Percentiles rank a stretch among this genome's conserved stretches.
These are phyloP conservation scores for Aproaerema taeniolella DNA, from an alignment of 2,888 invertebrate species.

Conservation along the genomic window DNA sequence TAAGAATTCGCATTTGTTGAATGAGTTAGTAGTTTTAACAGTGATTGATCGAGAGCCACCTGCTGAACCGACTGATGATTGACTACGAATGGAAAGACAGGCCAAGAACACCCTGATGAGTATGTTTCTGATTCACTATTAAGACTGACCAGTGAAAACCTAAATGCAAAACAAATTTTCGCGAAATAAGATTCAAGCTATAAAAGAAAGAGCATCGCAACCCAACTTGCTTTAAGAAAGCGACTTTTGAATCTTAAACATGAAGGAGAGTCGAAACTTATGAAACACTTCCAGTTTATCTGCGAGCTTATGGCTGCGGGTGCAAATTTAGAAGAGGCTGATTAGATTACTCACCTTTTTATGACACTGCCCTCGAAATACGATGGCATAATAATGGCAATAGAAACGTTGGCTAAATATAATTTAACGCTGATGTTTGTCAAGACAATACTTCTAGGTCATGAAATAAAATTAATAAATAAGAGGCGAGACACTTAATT, in stretches of 20 bases:
- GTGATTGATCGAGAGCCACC: background rate
- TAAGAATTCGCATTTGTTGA: background rate
- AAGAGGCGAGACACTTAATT: too few relatives aligned
- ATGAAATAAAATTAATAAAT: background rate
- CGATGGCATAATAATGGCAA: background rate
- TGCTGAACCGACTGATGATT: background rate
- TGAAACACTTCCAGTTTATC: background rate
- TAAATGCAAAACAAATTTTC: background rate
- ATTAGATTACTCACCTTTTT: background rate
- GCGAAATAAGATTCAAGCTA: background rate
- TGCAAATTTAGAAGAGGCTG: background rate
- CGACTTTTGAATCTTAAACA: background rate
- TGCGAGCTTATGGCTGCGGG: background rate
- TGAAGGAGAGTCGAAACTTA: background rate
- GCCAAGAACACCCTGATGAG: background rate
- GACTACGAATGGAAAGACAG: background rate
- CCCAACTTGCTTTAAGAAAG: background rate
- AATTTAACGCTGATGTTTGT: background rate
- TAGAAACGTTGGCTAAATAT: background rate
- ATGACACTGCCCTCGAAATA: background rate
- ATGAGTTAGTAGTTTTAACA: background rate
- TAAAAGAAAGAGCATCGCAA: background rate
- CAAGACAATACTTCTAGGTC: background rate
- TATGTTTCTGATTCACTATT: background rate
- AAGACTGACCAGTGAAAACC: background rate